Conservation (phyloP, 2,888 invertebrate species). For the Litoditis marina region DNA sequence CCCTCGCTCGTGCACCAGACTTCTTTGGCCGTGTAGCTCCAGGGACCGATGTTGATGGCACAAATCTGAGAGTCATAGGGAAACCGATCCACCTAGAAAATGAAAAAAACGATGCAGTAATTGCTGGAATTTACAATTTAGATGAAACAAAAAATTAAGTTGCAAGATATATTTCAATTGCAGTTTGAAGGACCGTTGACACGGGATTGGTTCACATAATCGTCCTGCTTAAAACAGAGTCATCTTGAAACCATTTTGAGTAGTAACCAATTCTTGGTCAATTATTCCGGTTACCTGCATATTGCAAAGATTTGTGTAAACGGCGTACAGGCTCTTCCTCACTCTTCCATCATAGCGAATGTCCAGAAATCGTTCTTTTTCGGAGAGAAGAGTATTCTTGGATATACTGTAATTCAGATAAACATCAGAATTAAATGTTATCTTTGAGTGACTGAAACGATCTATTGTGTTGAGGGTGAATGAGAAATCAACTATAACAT, state of each 20-base stretch:
- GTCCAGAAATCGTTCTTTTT: constrained; percentile 30
- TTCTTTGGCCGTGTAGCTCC: constrained; percentile 39
- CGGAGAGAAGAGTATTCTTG: constrained; percentile 24
- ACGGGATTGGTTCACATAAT: too few species aligned
- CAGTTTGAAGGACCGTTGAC: too few species aligned
- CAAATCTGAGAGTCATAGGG: constrained; percentile 45
- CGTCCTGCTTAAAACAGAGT: too few species aligned
- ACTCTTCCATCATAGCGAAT: constrained; percentile 35
- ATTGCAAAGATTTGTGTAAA: constrained; percentile 39
- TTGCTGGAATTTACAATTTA: too few species aligned
- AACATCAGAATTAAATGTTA: background rate
- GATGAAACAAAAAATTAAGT: too few species aligned
- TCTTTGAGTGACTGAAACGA: too few species aligned
- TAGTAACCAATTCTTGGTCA: background rate
- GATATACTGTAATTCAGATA: constrained; percentile 23
- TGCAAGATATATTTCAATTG: too few species aligned
- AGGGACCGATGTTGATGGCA: constrained; percentile 37
- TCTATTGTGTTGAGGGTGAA: too few species aligned
- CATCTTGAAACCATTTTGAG: too few species aligned
- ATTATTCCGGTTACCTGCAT: constrained; percentile 31
- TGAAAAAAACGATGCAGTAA: background rate
- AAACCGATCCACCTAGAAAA: constrained; percentile 29
- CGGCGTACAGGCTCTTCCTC: constrained; percentile 30
- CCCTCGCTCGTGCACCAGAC: too few species aligned
- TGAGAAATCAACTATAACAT: too few species aligned